Base-by-base conservation (phyloP, 1,140 invertebrate genomes). In the Doryteuthis pealeii region DNA sequence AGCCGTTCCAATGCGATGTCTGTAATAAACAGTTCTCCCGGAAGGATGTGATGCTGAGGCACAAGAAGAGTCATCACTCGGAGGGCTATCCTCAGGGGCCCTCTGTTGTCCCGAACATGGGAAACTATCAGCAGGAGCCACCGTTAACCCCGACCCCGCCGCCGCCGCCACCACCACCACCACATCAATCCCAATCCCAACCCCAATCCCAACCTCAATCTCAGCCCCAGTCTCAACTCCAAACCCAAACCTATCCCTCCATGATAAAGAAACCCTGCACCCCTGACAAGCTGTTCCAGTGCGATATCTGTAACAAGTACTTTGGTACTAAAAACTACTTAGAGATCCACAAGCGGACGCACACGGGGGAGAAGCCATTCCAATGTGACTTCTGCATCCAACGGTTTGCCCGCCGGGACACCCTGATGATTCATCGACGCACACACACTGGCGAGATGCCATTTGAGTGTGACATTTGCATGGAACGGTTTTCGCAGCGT, bases 11-110 rank as follows among this genome's bases (percentile, higher is more conserved):
- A 83, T 96, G 95, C 85, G 90, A 91, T 32, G 93, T 95, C 84
- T 96, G 95, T 86, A 93, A 93, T 65, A 95, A 95, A 85, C 93
- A 94, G 86, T 96, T 96, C 85, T 88, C 94, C 65, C 94, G 95
- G 85, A 95, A 95, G 87, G 94, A 94, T 8, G 95, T 95, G 70
- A 88, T 96, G 74, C 94, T 95, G 82, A 94, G 95, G 86, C 95
- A 96, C 85, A 94, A 93, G 74, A 90, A 94, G 73, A 96, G 95
- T 66, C 95, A 97, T 62, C 95, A 97, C 6, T 15, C 22, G 45
- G 45, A 49, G 45, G 45, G 45, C 74, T 28, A 68, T 77, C 67
- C 68, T 70, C 10, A 45, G 49, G 30, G 49, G 69, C 33, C 72
- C 75, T 0, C 73, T 70, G 30, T 67, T 67, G 22, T 62, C 10